Percentiles rank a stretch among this genome's conserved stretches.
phyloP scores from a whole-genome alignment of 1,140 invertebrate species.

The Rhysida immarginata region DNA sequence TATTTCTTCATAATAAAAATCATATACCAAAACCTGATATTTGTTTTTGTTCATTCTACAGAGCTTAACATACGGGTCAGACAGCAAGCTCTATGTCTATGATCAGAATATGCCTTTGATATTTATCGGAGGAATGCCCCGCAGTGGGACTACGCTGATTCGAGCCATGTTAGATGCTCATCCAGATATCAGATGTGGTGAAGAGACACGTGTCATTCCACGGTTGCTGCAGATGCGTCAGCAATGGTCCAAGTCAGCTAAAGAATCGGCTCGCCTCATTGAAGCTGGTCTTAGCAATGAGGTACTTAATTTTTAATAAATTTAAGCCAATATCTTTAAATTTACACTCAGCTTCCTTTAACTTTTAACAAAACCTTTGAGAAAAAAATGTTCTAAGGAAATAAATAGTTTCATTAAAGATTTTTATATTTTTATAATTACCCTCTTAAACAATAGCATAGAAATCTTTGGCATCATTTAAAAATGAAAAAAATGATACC shows the following conservation, averaged over 20 bases:
- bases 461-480: too few species aligned
- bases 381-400: too few species aligned
- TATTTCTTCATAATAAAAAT: too few species aligned
- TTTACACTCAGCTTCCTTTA: too few species aligned
- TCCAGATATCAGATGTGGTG: slow-evolving; percentile 92
- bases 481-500: too few species aligned
- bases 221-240: slow-evolving; percentile 77
- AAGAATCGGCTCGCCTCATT: slow-evolving; percentile 68
- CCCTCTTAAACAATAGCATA: too few species aligned
- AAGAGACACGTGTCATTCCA: slow-evolving; percentile 94
- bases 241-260: slow-evolving; percentile 83
- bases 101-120: slow-evolving; percentile 80
- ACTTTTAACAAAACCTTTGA: too few species aligned
- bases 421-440: too few species aligned
- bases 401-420: too few species aligned
- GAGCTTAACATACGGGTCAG: neutral
- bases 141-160: slow-evolving; percentile 93
- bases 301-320: slow-evolving; percentile 30
- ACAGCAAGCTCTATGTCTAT: slow-evolving; percentile 33
- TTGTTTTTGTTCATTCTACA: too few species aligned
- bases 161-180: slow-evolving; percentile 97
- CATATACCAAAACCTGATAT: too few species aligned
- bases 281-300: slow-evolving; percentile 89
- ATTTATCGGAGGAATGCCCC: slow-evolving; percentile 92
- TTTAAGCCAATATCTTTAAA: too few species aligned